These are phyloP conservation scores for Lasiommata megera DNA, from an alignment of 2,888 invertebrate genomes.

Conservation along the genomic window DNA sequence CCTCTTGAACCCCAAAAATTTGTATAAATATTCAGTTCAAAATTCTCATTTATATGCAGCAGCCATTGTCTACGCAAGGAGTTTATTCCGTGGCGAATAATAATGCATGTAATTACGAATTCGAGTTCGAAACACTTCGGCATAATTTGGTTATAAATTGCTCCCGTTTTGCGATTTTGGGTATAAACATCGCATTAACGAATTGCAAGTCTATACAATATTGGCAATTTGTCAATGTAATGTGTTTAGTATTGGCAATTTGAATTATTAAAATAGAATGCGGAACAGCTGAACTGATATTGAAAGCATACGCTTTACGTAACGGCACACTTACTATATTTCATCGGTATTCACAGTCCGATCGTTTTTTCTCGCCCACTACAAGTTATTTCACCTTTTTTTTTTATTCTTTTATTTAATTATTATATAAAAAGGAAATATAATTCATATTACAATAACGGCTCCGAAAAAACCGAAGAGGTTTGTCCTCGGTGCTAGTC, in stretches of 20 bases:
- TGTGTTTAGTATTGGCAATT: slow-evolving; percentile 6
- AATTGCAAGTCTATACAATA: slow-evolving; percentile 7
- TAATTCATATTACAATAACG: no score
- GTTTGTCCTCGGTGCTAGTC: no score
- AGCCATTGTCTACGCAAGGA: slow-evolving; percentile 27
- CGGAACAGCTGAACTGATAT: background rate
- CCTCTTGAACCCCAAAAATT: slow-evolving; percentile 30
- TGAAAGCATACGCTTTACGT: background rate
- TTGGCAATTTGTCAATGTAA: slow-evolving; percentile 13
- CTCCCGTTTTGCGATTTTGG: slow-evolving; percentile 6
- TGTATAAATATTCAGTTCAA: slow-evolving; percentile 36
- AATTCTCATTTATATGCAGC: slow-evolving; percentile 32
- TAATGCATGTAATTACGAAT: slow-evolving; percentile 22
- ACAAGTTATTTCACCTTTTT: no score
- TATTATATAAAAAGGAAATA: no score
- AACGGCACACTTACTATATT: background rate
- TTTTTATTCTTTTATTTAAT: no score
- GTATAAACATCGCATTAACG: slow-evolving; percentile 2
- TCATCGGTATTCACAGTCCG: no score
- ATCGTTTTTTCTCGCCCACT: no score
- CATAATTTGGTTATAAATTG: slow-evolving; percentile 23
- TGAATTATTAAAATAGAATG: background rate
- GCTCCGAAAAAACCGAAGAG: no score
- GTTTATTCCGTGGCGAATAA: slow-evolving; percentile 24
- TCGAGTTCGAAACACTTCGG: slow-evolving; percentile 20